Evolutionary conservation across 2,113 vertebrate species (phyloP).

Genomic region (Chlamydotis undulata): DNA sequence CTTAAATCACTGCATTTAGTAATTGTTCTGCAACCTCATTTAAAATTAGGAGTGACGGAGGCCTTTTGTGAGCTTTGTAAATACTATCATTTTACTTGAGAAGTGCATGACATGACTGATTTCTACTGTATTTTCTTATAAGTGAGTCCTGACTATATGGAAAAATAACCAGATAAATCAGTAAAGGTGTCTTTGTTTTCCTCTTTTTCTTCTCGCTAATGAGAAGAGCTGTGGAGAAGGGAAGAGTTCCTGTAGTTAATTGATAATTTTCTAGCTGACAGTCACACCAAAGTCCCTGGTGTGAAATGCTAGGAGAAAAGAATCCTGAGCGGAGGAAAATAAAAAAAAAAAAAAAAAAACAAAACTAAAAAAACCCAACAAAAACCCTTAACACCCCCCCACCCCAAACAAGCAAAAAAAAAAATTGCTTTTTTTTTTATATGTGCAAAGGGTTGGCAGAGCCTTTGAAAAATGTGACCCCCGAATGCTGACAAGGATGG

Average conservation of each 20-base stretch:
- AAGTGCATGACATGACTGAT: not conserved
- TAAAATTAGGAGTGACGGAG: not conserved
- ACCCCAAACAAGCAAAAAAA: fast-evolving
- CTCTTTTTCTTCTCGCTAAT: slow-evolving; percentile 7
- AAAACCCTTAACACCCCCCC: no score
- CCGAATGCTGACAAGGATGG: not conserved
- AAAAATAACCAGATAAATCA: not conserved
- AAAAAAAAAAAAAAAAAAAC: no score
- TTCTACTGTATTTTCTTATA: not conserved
- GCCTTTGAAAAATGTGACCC: not conserved
- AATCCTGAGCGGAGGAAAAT: no score
- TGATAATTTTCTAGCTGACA: slow-evolving; percentile 37
- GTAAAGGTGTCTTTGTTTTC: not conserved
- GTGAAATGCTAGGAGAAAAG: not conserved
- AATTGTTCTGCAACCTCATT: not conserved
- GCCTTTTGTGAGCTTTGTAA: not conserved
- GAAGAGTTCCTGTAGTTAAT: slow-evolving; percentile 5
- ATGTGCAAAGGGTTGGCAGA: not conserved
- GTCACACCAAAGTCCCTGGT: not conserved
- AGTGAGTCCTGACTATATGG: not conserved
- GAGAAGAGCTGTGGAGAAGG: not conserved
- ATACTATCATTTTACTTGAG: not conserved
- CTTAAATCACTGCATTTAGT: not conserved
- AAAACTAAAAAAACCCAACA: no score
- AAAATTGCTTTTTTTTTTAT: not conserved